Evolutionary conservation across 2,888 invertebrate species (phyloP), one percentile per base, ranked within the genome.

Genomic region (Sminthurinus aureus): DNA sequence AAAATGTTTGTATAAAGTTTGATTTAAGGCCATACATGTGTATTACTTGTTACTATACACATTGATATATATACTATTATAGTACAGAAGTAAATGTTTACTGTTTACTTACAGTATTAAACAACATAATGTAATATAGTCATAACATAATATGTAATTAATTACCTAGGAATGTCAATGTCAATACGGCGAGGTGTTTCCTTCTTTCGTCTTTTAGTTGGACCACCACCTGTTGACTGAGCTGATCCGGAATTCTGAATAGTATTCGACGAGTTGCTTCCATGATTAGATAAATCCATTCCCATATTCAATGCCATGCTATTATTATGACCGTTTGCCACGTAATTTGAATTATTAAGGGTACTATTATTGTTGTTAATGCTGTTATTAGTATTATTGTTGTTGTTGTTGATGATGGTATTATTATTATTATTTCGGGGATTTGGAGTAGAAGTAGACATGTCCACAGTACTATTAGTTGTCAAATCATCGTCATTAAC

Each of bases 121-220:
- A n/a, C 38, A 38, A 38, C 38, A 38, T 1, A 6, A 38, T 38
- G 6, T 38, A 38, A 4, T 38, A 38, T 38, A 38, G n/a, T n/a
- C n/a, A n/a, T n/a, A n/a, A n/a, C n/a, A 38, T 38, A 38, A 4
- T 38, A n/a, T 82, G 82, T 82, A 20, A 38, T 4, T 38, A 38
- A 22, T 0, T 86, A 85, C 66, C 79, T 75, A 51, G 82, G 80
- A 22, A 82, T 84, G 83, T 88, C 89, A 64, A 88, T 87, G 83
- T 87, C 89, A 66, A 89, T 88, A n/a, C 88, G 69, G 12, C 89
- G 82, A 18, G 89, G 89, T 12, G 88, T 89, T 81, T 89, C 89
- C 86, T 89, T 89, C 88, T 88, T 89, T 79, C 89, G 83, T 66
- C 89, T 76, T 75, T 89, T 89, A 0, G 87, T 79, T 73, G 87